Conservation (phyloP, 2,113 vertebrate genomes). For the Zeus faber region DNA sequence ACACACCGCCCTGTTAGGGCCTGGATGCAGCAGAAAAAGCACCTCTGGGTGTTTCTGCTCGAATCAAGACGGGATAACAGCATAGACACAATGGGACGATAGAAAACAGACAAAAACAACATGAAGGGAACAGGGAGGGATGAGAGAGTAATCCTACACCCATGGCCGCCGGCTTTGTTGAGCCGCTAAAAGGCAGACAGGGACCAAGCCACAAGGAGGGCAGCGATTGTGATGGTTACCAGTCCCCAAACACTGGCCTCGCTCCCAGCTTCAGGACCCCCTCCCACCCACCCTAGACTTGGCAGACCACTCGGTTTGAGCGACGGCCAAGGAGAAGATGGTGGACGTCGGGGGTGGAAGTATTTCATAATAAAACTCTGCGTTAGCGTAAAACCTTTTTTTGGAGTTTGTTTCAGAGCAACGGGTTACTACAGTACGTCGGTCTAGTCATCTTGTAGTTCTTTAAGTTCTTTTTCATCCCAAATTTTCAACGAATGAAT, state of each 20-base stretch:
- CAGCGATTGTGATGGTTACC: slow-evolving; percentile 41
- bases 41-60: slow-evolving; percentile 50
- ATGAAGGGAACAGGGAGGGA: slow-evolving; percentile 20
- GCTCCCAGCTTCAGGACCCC: slow-evolving; percentile 31
- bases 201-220: slow-evolving; percentile 46
- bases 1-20: slow-evolving; percentile 32
- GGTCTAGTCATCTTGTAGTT: slow-evolving; percentile 32
- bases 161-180: slow-evolving; percentile 46
- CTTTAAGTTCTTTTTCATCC: too few relatives aligned
- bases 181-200: slow-evolving; percentile 32
- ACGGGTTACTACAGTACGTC: too few relatives aligned
- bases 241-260: slow-evolving; percentile 19
- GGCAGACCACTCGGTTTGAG: slow-evolving; percentile 8
- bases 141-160: slow-evolving; percentile 61
- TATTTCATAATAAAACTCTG: too few relatives aligned
- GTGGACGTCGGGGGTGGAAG: background rate
- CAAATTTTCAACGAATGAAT: too few relatives aligned
- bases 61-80: slow-evolving; percentile 36
- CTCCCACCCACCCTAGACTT: slow-evolving; percentile 12
- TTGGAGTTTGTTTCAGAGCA: too few relatives aligned
- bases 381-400: too few relatives aligned
- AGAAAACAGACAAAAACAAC: slow-evolving; percentile 5
- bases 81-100: too few relatives aligned
- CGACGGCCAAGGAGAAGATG: background rate
- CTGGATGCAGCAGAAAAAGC: slow-evolving; percentile 36